Evolutionary conservation across 2,797 vertebrate genomes (phyloP).

Genomic region (Myripristis murdjan): DNA sequence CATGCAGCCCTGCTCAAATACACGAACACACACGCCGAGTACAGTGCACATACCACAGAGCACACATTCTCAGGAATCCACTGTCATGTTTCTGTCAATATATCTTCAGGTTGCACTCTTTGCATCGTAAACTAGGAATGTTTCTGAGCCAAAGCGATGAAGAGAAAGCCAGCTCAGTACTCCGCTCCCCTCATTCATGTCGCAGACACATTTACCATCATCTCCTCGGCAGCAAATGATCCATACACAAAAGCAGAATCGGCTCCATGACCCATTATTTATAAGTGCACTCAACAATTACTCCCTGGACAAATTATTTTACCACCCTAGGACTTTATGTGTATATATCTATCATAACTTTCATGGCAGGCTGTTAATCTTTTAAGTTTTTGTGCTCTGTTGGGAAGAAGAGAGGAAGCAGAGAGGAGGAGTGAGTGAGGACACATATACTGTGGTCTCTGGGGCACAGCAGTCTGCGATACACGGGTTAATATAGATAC

Average conservation of each 20-base stretch:
- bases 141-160: conserved; percentile 44
- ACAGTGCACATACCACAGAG: neutral
- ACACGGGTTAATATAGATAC: conserved; percentile 18
- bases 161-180: conserved; percentile 27
- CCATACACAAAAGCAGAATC: conserved; percentile 15
- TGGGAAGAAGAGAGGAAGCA: conserved; percentile 7
- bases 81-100: conserved; percentile 70
- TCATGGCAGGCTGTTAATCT: conserved; percentile 33
- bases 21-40: conserved; percentile 5
- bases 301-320: conserved; percentile 37
- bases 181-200: conserved; percentile 41
- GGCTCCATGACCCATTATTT: conserved; percentile 30
- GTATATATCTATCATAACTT: conserved; percentile 40
- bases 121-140: conserved; percentile 56
- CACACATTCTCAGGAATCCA: conserved; percentile 64
- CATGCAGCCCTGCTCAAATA: neutral
- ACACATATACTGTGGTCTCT: neutral
- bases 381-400: conserved; percentile 3
- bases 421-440: conserved; percentile 20
- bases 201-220: conserved; percentile 30
- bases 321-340: conserved; percentile 17
- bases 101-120: conserved; percentile 65
- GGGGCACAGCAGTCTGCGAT: conserved; percentile 4
- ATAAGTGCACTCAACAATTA: conserved; percentile 35
- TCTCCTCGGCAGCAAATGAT: conserved; percentile 27